These are phyloP conservation scores for Patella caerulea DNA, from an alignment of 2,888 invertebrate species.

Conservation along the genomic window DNA sequence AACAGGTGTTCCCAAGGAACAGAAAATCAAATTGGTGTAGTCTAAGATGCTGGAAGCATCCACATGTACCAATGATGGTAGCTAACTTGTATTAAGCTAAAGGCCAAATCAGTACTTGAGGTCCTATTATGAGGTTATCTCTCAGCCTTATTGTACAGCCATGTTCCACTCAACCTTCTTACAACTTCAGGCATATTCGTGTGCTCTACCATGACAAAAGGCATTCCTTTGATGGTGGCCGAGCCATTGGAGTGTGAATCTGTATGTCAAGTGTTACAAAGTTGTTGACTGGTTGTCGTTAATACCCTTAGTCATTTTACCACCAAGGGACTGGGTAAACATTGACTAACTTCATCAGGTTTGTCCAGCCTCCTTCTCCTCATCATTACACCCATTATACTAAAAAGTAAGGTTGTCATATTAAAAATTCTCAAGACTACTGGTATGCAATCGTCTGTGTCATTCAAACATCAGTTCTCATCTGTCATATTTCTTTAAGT, in stretches of 20 bases:
- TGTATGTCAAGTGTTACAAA: conserved; percentile 10
- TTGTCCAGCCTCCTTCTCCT: background rate
- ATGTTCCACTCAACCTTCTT: background rate
- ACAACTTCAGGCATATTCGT: conserved; percentile 6
- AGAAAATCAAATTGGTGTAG: too few relatives aligned
- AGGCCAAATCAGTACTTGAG: background rate
- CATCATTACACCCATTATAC: background rate
- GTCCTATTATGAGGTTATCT: background rate
- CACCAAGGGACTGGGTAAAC: background rate
- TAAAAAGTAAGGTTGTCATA: background rate
- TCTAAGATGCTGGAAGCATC: background rate
- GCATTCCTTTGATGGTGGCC: background rate
- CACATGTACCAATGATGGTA: conserved; percentile 1
- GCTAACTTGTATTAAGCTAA: background rate
- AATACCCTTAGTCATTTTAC: background rate
- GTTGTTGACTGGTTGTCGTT: background rate
- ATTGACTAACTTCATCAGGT: background rate
- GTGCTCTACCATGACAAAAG: conserved; percentile 5
- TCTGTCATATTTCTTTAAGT: too few relatives aligned
- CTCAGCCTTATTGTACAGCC: background rate
- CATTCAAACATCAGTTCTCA: too few relatives aligned
- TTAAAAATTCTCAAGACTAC: too few relatives aligned
- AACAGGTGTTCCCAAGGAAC: too few relatives aligned
- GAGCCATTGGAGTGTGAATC: conserved; percentile 2
- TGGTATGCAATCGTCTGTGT: too few relatives aligned